Base-by-base conservation (phyloP, 1,140 invertebrate species). In the Temnothorax nylanderi region DNA sequence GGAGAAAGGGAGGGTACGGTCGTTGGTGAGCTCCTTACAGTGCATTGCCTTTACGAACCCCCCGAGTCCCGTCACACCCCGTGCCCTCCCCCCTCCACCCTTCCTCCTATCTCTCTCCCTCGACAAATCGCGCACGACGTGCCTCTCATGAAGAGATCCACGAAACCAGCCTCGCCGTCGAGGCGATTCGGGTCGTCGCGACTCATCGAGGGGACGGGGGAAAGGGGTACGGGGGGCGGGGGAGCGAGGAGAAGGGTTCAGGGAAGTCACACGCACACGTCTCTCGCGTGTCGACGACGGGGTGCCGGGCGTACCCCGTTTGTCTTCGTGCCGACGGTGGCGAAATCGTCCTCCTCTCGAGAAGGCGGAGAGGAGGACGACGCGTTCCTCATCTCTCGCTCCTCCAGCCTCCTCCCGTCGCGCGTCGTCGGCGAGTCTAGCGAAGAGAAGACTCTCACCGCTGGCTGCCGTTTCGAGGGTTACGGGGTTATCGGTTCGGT, bases 41-140 rank as follows among this genome's bases (percentile, higher is more conserved):
- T 94, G 93, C 94, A 94, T 94, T 94, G 94, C 93, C 94, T 94
- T 94, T 94, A 94, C 93, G 91, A 94, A 93, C 92, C 94, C 93
- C 91, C 91, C 85, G 85, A 90, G 93, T 90, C 93, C 92, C 93
- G 93, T 94, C 92, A 93, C 93, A 93, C 93, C 93, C 94, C 93
- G 92, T 93, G 90, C 51, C 51, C 67, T 72, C 62, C n/a, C 62
- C n/a, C 65, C 13, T 16, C 26, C 44, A 37, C 69, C 34, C 64
- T 64, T 54, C 62, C 47, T n/a, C 34, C 32, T 54, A 47, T 84
- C 80, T 58, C 80, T 84, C 80, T 74, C 51, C 69, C 80, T 84
- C 91, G 91, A 90, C 90, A 93, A 93, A 93, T 94, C 93, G 91
- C 90, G 90, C 92, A 93, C 93, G 91, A 93, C 92, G 91, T 92